Percentiles rank a stretch among this genome's conserved stretches.
Evolutionary conservation across 2,113 vertebrate species (phyloP).

Genomic region (Irena cyanogastra): DNA sequence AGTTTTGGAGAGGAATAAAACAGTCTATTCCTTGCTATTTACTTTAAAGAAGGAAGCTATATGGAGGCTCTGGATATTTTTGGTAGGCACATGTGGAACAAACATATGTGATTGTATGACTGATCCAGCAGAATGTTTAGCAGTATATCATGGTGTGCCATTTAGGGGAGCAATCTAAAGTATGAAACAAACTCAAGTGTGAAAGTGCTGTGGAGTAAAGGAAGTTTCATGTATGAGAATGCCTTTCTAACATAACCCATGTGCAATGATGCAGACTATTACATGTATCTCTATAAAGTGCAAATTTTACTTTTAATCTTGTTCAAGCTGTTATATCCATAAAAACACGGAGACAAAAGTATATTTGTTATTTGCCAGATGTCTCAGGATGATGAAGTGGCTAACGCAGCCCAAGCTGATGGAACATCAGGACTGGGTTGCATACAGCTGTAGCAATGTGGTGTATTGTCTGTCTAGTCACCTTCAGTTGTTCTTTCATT

Average conservation of each 20-base stretch:
- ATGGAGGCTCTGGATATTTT: constrained; percentile 7
- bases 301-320: neutral
- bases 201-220: neutral
- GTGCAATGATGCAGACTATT: neutral
- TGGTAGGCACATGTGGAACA: constrained; percentile 14
- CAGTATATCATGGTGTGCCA: neutral
- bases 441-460: neutral
- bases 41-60: neutral
- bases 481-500: neutral
- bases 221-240: neutral
- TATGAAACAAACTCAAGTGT: neutral
- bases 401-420: neutral
- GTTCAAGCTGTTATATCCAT: neutral
- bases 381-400: neutral
- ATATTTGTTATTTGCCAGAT: neutral
- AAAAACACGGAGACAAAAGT: neutral
- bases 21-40: neutral
- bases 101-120: neutral
- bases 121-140: neutral
- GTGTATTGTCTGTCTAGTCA: neutral
- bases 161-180: neutral
- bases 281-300: neutral
- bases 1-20: neutral
- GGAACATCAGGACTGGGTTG: neutral
- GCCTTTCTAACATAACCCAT: neutral